phyloP scores from a whole-genome alignment of 2,888 invertebrate genomes.

The Parascotia fuliginaria region DNA sequence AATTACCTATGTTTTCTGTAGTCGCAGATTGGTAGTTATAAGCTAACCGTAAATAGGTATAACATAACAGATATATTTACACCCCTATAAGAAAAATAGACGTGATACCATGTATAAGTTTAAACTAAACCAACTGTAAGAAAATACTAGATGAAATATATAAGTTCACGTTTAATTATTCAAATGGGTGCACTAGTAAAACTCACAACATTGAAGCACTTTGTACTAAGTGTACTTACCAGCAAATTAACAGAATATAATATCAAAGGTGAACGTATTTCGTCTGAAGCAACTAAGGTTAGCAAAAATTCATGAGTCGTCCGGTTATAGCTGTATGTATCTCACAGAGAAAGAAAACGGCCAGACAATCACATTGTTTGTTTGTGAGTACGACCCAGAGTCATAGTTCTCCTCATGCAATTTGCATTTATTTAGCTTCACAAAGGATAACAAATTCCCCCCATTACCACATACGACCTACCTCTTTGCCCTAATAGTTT shows the following conservation, averaged over 20 bases:
- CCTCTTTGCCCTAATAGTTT: slow-evolving; percentile 14
- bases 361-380: slow-evolving; percentile 45
- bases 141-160: no score
- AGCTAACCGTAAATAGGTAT: no score
- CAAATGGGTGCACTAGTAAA: background rate
- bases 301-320: slow-evolving; percentile 37
- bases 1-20: no score
- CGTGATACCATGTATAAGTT: no score
- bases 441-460: slow-evolving; percentile 37
- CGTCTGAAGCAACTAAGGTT: slow-evolving; percentile 21
- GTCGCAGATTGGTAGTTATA: no score
- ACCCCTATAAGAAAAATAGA: no score
- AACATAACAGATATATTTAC: no score
- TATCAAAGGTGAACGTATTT: slow-evolving; percentile 19
- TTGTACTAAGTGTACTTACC: slow-evolving; percentile 2
- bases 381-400: slow-evolving; percentile 48
- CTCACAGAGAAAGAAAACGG: slow-evolving; percentile 39
- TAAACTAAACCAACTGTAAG: no score
- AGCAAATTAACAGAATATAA: slow-evolving; percentile 19
- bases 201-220: background rate
- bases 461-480: slow-evolving; percentile 23
- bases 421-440: slow-evolving; percentile 45
- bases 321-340: slow-evolving; percentile 42
- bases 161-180: background rate
- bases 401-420: slow-evolving; percentile 43